Evolutionary conservation across 2,797 vertebrate species (phyloP).

Genomic region (Borostomias antarcticus): DNA sequence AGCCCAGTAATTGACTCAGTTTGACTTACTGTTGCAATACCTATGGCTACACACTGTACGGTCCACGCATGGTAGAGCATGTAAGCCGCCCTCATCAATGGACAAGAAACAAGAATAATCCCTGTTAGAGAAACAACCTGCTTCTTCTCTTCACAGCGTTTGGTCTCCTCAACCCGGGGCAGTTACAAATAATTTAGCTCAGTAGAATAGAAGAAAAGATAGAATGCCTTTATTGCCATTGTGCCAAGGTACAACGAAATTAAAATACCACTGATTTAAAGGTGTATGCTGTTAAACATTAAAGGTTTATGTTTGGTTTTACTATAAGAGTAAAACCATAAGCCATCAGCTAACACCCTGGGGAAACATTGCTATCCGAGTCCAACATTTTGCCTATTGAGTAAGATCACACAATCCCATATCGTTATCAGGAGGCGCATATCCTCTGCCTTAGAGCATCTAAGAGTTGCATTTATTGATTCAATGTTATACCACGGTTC

Average conservation of each 20-base stretch:
- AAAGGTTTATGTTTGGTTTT: too few species aligned
- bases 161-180: slow-evolving; percentile 46
- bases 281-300: slow-evolving; percentile 57
- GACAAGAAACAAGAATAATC: background rate
- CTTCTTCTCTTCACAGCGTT: background rate
- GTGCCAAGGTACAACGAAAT: too few species aligned
- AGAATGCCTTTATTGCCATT: too few species aligned
- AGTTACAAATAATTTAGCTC: slow-evolving; percentile 61
- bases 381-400: too few species aligned
- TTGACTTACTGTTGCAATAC: slow-evolving; percentile 29
- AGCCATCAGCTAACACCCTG: too few species aligned
- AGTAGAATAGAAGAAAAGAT: too few species aligned
- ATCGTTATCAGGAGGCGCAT: background rate
- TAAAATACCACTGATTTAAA: slow-evolving; percentile 61
- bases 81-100: slow-evolving; percentile 14
- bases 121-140: background rate
- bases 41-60: background rate
- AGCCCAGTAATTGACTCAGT: slow-evolving; percentile 40
- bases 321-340: too few species aligned
- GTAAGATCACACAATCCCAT: background rate
- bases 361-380: too few species aligned
- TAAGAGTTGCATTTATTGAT: background rate
- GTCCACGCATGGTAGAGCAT: slow-evolving; percentile 16
- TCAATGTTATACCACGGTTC: background rate
- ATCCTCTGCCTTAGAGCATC: background rate